A percentile compares a stretch with the other conserved stretches of the same genome.
These are phyloP conservation scores for Didymodactylos carnosus DNA, from an alignment of 2,888 invertebrate genomes.

Conservation along the genomic window DNA sequence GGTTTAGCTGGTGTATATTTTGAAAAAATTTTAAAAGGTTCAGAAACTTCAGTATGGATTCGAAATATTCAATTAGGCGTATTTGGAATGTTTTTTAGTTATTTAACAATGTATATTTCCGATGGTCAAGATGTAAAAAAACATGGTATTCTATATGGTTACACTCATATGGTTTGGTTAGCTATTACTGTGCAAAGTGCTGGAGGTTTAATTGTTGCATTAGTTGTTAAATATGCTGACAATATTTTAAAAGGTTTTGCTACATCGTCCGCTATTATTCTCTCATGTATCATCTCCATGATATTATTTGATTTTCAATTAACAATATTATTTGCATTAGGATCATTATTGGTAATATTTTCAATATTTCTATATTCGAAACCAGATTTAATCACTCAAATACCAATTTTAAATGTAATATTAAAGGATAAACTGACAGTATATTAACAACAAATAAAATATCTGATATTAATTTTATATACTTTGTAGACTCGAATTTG, in stretches of 20 bases:
- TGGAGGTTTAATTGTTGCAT: conserved; percentile 38
- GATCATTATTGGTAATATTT: conserved; percentile 66
- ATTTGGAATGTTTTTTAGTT: conserved; percentile 35
- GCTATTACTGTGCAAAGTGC: conserved; percentile 37
- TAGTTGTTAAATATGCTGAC: conserved; percentile 41
- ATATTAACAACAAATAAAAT: neutral
- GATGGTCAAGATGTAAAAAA: conserved; percentile 32
- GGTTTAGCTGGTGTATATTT: conserved; percentile 42
- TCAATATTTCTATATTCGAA: conserved; percentile 68
- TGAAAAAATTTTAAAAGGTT: conserved; percentile 39
- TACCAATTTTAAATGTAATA: neutral
- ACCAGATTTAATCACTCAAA: neutral
- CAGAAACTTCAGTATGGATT: conserved; percentile 35
- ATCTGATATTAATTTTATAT: too few relatives aligned
- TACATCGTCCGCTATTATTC: conserved; percentile 38
- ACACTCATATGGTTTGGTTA: conserved; percentile 35
- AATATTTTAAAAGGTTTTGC: conserved; percentile 42
- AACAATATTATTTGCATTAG: conserved; percentile 62
- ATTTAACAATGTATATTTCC: conserved; percentile 29
- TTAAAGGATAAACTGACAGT: neutral
- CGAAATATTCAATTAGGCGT: conserved; percentile 39
- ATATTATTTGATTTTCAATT: conserved; percentile 48
- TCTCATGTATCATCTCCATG: conserved; percentile 32
- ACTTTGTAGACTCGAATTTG: too few relatives aligned
- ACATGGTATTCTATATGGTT: conserved; percentile 39